Base-by-base conservation (phyloP, 2,797 vertebrate species). In the Enteromius anoplus region DNA sequence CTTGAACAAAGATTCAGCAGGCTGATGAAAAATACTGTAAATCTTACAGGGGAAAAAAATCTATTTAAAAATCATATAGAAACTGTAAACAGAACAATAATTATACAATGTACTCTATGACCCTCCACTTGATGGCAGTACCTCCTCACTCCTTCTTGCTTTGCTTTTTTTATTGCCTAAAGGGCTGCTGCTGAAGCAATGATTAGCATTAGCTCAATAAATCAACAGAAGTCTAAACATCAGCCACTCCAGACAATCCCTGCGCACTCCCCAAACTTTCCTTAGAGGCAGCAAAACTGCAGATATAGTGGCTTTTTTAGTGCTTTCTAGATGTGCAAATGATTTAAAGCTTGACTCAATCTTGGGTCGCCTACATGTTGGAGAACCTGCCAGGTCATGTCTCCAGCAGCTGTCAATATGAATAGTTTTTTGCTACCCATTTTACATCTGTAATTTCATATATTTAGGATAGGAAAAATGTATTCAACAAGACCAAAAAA, bases 41-140 rank as follows among this genome's bases (percentile, higher is more conserved):
- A 23, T 12, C n/a, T 58, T 58, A 58, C 3, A 21, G 1, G 1
- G 40, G 40, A 9, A 2, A 53, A 9, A n/a, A 10, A 55, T 55
- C 19, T 53, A 9, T 53, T 53, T 55, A 55, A 55, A 55, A 10
- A 55, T n/a, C 9, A 55, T 10, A 3, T 53, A 55, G 21, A 75
- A 65, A 55, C 5, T 4, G 10, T 45, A n/a, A 65, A 65, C 29
- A 21, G 34, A 72, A 17, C 15, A 47, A 9, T 72, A 21, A 69
- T 72, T 75, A 32, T 85, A 40, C 32, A 51, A 14, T 34, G 64
- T 34, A 62, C 29, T 49, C 2, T 71, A 37, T 45, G 72, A 73
- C 64, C 42, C 55, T 83, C 86, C 88, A 90, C 88, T 86, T 73
- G 84, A 75, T 88, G 53, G 79, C 85, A 83, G 79, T 78, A 81